Evolutionary conservation across 35 echinoderm and acorn worm species (phyloP).

Genomic region (Ophioderma brevispina): DNA sequence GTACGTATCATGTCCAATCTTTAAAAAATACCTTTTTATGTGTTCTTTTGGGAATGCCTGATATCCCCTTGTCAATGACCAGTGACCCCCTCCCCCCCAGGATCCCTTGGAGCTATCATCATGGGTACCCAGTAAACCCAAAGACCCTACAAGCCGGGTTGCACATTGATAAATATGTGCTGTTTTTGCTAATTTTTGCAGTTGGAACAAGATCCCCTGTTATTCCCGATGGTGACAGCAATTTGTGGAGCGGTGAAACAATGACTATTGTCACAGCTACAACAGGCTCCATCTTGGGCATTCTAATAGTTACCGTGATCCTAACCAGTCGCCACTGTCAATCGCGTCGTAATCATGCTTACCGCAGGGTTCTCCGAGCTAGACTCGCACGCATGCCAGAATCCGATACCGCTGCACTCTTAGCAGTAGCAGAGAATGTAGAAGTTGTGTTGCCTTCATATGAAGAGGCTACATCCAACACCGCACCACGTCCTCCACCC

Average conservation of each 20-base stretch:
- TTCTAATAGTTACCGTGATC: constrained; percentile 44
- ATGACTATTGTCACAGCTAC: constrained; percentile 65
- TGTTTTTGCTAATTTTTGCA: no score
- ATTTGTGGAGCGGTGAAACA: constrained; percentile 46
- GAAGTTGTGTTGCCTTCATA: constrained; percentile 54
- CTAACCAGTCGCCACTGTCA: constrained; percentile 45
- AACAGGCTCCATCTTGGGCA: constrained; percentile 49
- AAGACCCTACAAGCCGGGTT: no score
- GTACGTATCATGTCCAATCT: no score
- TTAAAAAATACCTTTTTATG: no score
- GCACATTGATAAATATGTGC: no score
- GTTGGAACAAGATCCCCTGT: neutral
- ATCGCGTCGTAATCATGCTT: neutral
- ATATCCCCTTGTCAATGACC: no score
- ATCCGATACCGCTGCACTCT: neutral
- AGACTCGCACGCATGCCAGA: constrained; percentile 32
- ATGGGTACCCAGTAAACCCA: no score
- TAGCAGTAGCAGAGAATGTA: constrained; percentile 42
- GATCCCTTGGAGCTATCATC: no score
- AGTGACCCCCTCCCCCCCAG: no score
- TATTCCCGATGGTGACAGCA: neutral
- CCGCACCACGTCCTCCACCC: neutral
- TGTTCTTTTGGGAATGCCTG: no score
- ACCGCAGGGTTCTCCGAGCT: constrained; percentile 22
- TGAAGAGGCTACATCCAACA: constrained; percentile 46